A percentile compares a stretch with the other conserved stretches of the same genome.
Evolutionary conservation across 2,113 vertebrate genomes (phyloP).

Genomic region (Protomyctophum bolini): DNA sequence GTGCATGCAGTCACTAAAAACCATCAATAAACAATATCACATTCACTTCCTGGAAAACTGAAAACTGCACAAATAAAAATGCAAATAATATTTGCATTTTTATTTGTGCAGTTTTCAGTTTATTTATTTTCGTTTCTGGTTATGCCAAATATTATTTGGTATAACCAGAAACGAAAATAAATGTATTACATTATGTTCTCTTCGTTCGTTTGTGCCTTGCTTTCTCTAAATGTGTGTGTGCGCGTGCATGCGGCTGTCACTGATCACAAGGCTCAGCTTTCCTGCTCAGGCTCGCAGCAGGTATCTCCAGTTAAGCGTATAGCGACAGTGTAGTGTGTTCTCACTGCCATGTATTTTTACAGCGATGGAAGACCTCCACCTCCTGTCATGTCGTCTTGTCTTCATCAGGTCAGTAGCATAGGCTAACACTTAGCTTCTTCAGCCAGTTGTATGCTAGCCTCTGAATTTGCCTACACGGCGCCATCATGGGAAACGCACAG

Average conservation of each 20-base stretch:
- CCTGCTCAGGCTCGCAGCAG: conserved; percentile 13
- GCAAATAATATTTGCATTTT: not conserved
- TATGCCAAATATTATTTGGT: too few species aligned
- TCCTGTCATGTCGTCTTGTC: conserved; percentile 35
- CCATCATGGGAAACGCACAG: not conserved
- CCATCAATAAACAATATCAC: too few species aligned
- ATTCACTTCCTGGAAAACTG: too few species aligned
- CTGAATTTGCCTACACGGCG: too few species aligned
- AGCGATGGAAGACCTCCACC: conserved; percentile 40
- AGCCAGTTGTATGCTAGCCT: too few species aligned
- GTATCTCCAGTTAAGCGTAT: conserved; percentile 26
- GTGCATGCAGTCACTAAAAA: too few species aligned
- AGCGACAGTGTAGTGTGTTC: conserved; percentile 23
- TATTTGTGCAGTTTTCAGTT: too few species aligned
- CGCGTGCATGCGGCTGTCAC: conserved; percentile 10
- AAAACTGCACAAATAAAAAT: not conserved
- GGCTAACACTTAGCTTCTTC: not conserved
- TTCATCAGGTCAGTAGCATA: conserved; percentile 35
- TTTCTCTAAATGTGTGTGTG: not conserved
- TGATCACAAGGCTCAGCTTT: conserved; percentile 15
- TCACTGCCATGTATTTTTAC: conserved; percentile 52
- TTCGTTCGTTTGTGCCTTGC: conserved; percentile 39
- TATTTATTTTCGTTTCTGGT: too few species aligned
- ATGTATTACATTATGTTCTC: not conserved
- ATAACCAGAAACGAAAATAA: too few species aligned